Evolutionary conservation across 2,888 invertebrate genomes (phyloP).

Genomic region (Chesias legatella): DNA sequence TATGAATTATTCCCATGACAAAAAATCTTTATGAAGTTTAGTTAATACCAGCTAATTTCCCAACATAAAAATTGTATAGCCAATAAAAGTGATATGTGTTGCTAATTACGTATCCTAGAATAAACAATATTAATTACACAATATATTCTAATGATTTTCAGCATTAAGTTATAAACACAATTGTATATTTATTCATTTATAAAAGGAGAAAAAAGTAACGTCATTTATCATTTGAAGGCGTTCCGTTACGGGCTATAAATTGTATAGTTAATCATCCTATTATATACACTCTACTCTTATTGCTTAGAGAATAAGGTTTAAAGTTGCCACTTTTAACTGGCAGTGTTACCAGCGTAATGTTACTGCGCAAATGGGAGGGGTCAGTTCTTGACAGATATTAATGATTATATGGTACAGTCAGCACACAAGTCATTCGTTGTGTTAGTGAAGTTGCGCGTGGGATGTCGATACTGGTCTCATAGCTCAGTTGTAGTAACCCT

Average conservation of each 20-base stretch:
- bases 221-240: constrained; percentile 31
- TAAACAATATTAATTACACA: too few species aligned
- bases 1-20: too few species aligned
- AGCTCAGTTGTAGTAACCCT: too few species aligned
- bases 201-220: constrained; percentile 16
- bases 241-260: constrained; percentile 29
- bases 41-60: too few species aligned
- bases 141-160: too few species aligned
- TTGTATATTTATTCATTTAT: neutral
- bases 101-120: too few species aligned
- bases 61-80: too few species aligned
- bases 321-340: constrained; percentile 6
- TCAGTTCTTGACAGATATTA: constrained; percentile 64
- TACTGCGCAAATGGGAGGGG: constrained; percentile 66
- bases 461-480: constrained; percentile 2
- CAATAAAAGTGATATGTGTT: too few species aligned
- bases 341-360: constrained; percentile 43
- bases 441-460: neutral
- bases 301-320: constrained; percentile 29
- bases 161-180: too few species aligned
- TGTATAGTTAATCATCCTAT: neutral
- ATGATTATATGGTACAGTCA: constrained; percentile 41
- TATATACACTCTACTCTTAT: constrained; percentile 23
- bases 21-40: too few species aligned
- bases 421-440: constrained; percentile 4